Conservation (phyloP, 2,797 vertebrate species). For the Halcyon badia region DNA sequence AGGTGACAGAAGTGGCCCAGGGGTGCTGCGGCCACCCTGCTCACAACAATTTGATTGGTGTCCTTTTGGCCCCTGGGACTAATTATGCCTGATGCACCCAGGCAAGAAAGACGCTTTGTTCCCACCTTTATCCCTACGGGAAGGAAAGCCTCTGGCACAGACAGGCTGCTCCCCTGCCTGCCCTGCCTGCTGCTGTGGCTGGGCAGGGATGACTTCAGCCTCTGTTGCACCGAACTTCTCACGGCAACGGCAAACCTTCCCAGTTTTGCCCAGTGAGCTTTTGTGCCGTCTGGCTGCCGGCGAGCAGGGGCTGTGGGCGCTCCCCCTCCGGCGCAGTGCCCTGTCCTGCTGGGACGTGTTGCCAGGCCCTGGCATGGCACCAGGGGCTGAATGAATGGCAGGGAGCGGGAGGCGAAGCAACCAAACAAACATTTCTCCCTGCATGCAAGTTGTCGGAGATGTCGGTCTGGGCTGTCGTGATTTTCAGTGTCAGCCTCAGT, state of each 20-base stretch:
- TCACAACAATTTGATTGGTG: background rate
- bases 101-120: background rate
- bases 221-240: background rate
- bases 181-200: background rate
- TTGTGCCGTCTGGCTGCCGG: background rate
- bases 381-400: background rate
- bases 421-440: background rate
- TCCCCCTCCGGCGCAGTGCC: background rate
- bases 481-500: background rate
- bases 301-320: background rate
- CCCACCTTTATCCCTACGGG: background rate
- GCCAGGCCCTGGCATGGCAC: background rate
- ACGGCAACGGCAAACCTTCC: background rate
- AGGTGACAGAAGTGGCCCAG: background rate
- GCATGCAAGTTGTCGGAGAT: background rate
- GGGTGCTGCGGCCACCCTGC: background rate
- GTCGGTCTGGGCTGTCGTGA: background rate
- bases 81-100: background rate
- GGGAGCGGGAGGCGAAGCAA: background rate
- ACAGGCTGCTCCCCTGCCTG: background rate
- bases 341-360: background rate
- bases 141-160: background rate
- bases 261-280: background rate
- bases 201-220: background rate
- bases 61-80: background rate